Evolutionary conservation across 1,140 invertebrate genomes (phyloP).

Genomic region (Pentalonia nigronervosa): DNA sequence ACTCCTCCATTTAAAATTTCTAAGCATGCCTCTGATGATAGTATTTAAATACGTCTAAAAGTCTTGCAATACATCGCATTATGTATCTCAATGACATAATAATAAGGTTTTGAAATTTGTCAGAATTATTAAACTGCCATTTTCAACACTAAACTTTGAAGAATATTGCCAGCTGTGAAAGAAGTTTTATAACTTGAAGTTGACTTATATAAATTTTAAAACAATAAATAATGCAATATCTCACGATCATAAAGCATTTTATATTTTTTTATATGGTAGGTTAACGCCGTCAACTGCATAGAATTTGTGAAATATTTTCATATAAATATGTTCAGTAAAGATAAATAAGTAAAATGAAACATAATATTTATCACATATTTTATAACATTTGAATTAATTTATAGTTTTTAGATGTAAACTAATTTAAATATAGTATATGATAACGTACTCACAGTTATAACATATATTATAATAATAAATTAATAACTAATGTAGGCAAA

Average conservation of each 20-base stretch:
- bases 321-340: background rate
- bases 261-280: background rate
- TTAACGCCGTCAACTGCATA: background rate
- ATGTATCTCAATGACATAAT: slow-evolving; percentile 19
- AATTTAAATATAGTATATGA: background rate
- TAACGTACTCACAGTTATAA: background rate
- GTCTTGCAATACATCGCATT: background rate
- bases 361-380: background rate
- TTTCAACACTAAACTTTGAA: slow-evolving; percentile 5
- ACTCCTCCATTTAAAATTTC: background rate
- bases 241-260: background rate
- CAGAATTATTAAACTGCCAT: background rate
- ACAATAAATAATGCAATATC: slow-evolving; percentile 24
- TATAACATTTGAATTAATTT: background rate
- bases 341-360: background rate
- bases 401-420: background rate
- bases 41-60: background rate
- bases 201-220: background rate
- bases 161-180: background rate
- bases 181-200: slow-evolving; percentile 16
- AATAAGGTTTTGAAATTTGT: background rate
- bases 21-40: background rate
- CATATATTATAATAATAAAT: background rate
- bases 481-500: background rate
- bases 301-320: background rate